phyloP scores from a whole-genome alignment of 2,113 vertebrate genomes.

The Hipposideros armiger region DNA sequence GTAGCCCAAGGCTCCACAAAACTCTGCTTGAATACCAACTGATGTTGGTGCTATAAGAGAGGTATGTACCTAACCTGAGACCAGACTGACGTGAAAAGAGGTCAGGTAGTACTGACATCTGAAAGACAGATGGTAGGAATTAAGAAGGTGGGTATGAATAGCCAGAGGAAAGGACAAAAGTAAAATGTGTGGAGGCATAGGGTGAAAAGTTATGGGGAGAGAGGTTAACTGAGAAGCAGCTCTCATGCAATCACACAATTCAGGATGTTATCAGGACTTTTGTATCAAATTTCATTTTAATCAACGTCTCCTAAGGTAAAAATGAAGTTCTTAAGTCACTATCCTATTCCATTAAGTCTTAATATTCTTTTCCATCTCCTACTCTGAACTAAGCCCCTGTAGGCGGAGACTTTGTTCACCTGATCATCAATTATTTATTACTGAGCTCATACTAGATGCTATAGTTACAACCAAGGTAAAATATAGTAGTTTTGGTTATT shows the following conservation, averaged over 20 bases:
- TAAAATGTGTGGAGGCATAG: neutral
- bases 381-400: neutral
- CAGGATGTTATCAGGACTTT: neutral
- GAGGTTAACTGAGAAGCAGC: neutral
- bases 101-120: neutral
- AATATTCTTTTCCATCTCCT: conserved; percentile 51
- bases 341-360: conserved; percentile 21
- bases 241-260: neutral
- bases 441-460: neutral
- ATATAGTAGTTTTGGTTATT: neutral
- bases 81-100: neutral
- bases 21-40: neutral
- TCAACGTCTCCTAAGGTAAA: neutral
- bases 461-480: conserved; percentile 23
- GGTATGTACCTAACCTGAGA: neutral
- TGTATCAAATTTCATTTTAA: conserved; percentile 15
- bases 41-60: neutral
- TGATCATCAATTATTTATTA: neutral
- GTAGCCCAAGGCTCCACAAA: neutral
- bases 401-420: neutral
- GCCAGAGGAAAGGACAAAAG: neutral
- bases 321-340: neutral
- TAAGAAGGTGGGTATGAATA: neutral
- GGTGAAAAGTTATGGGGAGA: neutral
- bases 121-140: neutral